A percentile compares a stretch with the other conserved stretches of the same genome.
Conservation (phyloP, 2,113 vertebrate genomes). For the Paedocypris sp. region DNA sequence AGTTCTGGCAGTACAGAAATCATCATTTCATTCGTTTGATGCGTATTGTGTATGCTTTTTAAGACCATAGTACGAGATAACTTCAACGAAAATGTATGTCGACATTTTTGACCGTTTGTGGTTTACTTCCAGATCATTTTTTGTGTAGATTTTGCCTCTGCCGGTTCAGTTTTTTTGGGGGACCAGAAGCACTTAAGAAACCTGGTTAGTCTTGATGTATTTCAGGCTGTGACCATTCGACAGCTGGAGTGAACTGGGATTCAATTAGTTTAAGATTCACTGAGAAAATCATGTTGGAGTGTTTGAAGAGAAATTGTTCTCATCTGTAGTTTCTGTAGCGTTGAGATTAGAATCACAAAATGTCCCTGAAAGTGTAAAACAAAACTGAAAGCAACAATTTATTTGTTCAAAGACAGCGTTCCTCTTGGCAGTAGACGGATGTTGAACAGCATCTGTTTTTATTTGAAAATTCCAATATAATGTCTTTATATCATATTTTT, state of each 20-base stretch:
- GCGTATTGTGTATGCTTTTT: no score
- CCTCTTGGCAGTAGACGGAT: no score
- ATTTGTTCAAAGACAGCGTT: no score
- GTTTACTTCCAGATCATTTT: conserved; percentile 6
- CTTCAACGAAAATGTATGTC: conserved; percentile 11
- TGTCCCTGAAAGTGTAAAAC: no score
- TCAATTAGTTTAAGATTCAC: conserved; percentile 18
- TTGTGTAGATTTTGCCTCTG: neutral
- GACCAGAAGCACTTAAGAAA: conserved; percentile 12
- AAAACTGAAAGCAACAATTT: no score
- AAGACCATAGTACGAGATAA: neutral
- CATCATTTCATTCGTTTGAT: no score
- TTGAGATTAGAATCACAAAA: no score
- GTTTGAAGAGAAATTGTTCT: conserved; percentile 18
- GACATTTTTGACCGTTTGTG: conserved; percentile 10
- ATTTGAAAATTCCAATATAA: no score
- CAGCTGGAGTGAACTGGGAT: conserved; percentile 23
- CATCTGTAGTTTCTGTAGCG: no score
- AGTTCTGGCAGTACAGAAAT: neutral
- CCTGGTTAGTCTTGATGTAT: conserved; percentile 22
- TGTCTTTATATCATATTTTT: no score
- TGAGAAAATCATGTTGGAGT: neutral
- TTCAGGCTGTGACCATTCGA: conserved; percentile 5
- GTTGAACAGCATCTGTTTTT: no score
- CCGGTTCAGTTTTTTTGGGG: conserved; percentile 11